These are phyloP conservation scores for Sclerodermus sp. DNA, from an alignment of 2,888 invertebrate species.

Conservation along the genomic window DNA sequence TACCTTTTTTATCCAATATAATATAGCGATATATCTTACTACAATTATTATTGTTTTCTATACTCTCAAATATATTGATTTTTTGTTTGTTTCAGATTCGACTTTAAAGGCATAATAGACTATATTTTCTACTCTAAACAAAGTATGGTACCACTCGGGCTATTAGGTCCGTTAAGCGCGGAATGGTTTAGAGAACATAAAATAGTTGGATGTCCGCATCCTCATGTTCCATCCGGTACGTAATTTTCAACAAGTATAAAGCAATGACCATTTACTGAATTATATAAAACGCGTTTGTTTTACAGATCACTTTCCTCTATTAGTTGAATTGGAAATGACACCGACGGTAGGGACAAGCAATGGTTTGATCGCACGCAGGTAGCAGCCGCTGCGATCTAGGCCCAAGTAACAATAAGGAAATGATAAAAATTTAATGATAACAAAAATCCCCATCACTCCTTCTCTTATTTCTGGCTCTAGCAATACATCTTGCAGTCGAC, in stretches of 20 bases:
- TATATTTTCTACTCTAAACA: slow-evolving; percentile 98
- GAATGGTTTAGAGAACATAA: slow-evolving; percentile 95
- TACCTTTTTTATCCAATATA: slow-evolving; percentile 2
- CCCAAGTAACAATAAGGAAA: slow-evolving; percentile 48
- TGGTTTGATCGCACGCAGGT: slow-evolving; percentile 83
- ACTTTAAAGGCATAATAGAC: slow-evolving; percentile 99
- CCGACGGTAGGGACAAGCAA: slow-evolving; percentile 76
- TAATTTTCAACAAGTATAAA: slow-evolving; percentile 7
- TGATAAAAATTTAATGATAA: slow-evolving; percentile 31
- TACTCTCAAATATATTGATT: slow-evolving; percentile 5
- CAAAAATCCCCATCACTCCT: slow-evolving; percentile 42
- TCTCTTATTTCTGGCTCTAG: slow-evolving; percentile 53
- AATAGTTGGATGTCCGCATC: slow-evolving; percentile 96
- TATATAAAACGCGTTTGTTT: slow-evolving; percentile 12
- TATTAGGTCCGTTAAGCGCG: slow-evolving; percentile 90
- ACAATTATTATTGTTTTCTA: slow-evolving; percentile 23
- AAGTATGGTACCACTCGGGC: slow-evolving; percentile 91
- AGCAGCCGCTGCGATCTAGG: slow-evolving; percentile 63
- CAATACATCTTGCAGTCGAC: slow-evolving; percentile 48
- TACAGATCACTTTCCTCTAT: slow-evolving; percentile 87
- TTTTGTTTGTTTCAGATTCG: slow-evolving; percentile 71
- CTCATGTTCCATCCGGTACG: slow-evolving; percentile 88
- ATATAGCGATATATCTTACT: background rate
- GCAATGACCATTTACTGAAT: slow-evolving; percentile 7
- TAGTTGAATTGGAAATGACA: slow-evolving; percentile 88